Base-by-base conservation (phyloP, 2,797 vertebrate genomes). In the Chelon auratus region DNA sequence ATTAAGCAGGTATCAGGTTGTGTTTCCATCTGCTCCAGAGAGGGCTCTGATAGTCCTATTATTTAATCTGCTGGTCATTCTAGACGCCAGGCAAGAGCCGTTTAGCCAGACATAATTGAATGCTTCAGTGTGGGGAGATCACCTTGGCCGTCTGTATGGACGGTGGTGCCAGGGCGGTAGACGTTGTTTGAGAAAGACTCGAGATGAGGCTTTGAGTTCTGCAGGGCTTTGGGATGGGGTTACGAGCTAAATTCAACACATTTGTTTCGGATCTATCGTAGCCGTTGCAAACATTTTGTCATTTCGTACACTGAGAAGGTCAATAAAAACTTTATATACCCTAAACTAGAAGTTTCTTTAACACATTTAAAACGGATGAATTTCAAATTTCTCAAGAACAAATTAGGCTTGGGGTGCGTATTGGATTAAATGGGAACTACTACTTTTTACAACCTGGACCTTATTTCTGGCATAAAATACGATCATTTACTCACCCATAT, bases 1-100 rank as follows among this genome's bases (percentile, higher is more conserved):
- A 92, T 92, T 92, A 91, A 82, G 88, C 87, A 90, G 91, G 92
- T 93, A 93, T 94, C 91, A 89, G 91, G 91, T 94, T 93, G 89
- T 91, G 89, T 92, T 92, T 93, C 93, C 93, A 92, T 92, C 91
- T 92, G 91, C 90, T 92, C 88, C 87, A 90, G 90, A 89, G 91
- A 92, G 89, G 84, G 85, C 89, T 91, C 85, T 89, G 92, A 93
- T 92, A 92, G 91, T 91, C 82, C 84, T 91, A 93, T 94, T 94
- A 93, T 93, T 93, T 93, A 93, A 94, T 94, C 92, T 92, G 83
- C 81, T 75, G 89, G 92, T 92, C 87, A 92, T 93, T 88, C 88
- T 92, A 92, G 88, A 93, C 68, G 86, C 87, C 89, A 89, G 90
- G 91, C 91, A 93, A 89, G 88, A 86, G 91, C 88, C 85, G 84